phyloP scores from a whole-genome alignment of 2,113 vertebrate genomes.

The Cochlearius cochlearius region DNA sequence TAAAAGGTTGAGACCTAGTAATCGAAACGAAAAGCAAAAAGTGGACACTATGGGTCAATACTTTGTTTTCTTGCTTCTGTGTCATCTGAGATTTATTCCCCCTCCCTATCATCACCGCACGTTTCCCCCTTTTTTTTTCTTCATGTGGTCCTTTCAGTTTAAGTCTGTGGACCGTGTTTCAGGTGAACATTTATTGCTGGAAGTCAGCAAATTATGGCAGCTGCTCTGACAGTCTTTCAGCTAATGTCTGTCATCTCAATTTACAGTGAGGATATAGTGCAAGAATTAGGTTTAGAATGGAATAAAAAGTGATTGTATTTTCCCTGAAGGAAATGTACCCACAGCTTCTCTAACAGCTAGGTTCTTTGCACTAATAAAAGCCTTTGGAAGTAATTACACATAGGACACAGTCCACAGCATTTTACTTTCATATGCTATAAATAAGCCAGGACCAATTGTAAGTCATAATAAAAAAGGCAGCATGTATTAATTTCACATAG shows the following conservation, averaged over 20 bases:
- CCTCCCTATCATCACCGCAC: background rate
- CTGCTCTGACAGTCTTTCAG: background rate
- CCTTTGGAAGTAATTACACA: constrained; percentile 69
- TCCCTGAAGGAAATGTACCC: constrained; percentile 50
- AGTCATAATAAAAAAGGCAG: constrained; percentile 63
- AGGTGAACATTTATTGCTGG: constrained; percentile 1
- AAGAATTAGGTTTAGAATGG: constrained; percentile 47
- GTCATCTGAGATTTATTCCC: background rate
- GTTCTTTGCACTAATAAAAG: constrained; percentile 34
- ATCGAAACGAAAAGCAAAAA: background rate
- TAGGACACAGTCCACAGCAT: constrained; percentile 52
- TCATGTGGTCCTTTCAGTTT: background rate
- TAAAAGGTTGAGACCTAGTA: background rate
- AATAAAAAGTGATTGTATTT: constrained; percentile 67
- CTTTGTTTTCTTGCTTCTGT: background rate
- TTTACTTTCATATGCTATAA: constrained; percentile 64
- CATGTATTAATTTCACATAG: constrained; percentile 39
- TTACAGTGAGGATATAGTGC: constrained; percentile 35
- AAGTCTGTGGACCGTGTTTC: background rate
- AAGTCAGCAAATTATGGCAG: constrained; percentile 20
- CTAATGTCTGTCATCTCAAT: constrained; percentile 42
- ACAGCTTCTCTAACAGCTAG: constrained; percentile 60
- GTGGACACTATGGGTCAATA: background rate
- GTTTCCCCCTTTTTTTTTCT: background rate
- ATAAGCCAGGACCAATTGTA: constrained; percentile 60